Percentiles rank a stretch among this genome's conserved stretches.
Evolutionary conservation across 2,797 vertebrate genomes (phyloP).

Genomic region (Pipistrellus kuhlii): DNA sequence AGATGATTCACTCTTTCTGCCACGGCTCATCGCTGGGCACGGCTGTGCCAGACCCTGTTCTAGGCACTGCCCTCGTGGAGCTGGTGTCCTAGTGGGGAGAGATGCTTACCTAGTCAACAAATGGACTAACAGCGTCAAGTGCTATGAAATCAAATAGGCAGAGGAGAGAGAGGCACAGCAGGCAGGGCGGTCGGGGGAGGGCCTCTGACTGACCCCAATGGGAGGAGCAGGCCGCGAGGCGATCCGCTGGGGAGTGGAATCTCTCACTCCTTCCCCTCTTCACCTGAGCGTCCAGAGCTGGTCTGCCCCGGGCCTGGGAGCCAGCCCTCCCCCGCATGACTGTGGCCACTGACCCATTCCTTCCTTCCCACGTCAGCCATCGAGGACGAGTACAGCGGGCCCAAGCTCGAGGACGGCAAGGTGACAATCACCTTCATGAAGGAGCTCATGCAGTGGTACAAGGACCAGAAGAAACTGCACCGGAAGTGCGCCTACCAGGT

Average conservation of each 20-base stretch:
- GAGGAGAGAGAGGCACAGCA: too few relatives aligned
- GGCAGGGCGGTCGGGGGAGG: not conserved
- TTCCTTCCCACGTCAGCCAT: conserved; percentile 89
- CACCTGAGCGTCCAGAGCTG: not conserved
- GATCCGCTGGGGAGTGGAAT: not conserved
- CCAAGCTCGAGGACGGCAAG: conserved; percentile 94
- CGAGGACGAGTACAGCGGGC: conserved; percentile 95
- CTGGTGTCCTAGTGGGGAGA: too few relatives aligned
- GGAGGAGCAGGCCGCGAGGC: accelerated
- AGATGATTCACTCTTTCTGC: not conserved
- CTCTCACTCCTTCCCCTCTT: accelerated
- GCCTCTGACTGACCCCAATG: not conserved
- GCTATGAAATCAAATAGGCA: accelerated
- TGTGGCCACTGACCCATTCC: not conserved
- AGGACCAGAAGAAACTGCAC: conserved; percentile 97
- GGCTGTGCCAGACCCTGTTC: not conserved
- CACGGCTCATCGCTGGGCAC: not conserved
- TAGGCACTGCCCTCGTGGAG: not conserved
- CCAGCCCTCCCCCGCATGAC: not conserved
- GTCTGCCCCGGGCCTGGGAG: not conserved
- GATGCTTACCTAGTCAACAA: not conserved
- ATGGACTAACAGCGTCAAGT: not conserved
- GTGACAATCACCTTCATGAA: conserved; percentile 95
- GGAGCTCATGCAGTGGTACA: conserved; percentile 97
- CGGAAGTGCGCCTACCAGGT: conserved; percentile 98